Evolutionary conservation across 1,140 invertebrate species (phyloP).

Genomic region (Condylostylus longicornis): DNA sequence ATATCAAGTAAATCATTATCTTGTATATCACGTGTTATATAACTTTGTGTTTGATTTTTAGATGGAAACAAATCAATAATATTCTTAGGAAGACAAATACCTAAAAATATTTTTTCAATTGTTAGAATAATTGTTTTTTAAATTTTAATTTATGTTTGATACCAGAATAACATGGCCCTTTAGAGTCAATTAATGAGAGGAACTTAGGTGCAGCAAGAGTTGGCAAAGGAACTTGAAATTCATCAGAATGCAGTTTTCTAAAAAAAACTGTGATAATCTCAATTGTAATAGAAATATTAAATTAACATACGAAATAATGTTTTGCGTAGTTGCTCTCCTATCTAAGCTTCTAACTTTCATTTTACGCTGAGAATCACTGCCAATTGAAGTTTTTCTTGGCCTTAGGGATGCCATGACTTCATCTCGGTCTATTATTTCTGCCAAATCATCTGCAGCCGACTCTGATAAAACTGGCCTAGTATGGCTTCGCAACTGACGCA

Average conservation of each 20-base stretch:
- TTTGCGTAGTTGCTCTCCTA: constrained; percentile 15
- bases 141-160: not conserved
- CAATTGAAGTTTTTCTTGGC: constrained; percentile 19
- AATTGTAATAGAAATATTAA: not conserved
- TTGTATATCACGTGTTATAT: constrained; percentile 28
- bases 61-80: constrained; percentile 52
- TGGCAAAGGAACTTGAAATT: constrained; percentile 20
- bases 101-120: no score
- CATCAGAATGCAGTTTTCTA: constrained; percentile 18
- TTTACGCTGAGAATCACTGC: constrained; percentile 18
- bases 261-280: not conserved
- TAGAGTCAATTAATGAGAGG: constrained; percentile 18
- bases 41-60: constrained; percentile 23
- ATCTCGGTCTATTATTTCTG: constrained; percentile 17
- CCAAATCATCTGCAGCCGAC: constrained; percentile 22
- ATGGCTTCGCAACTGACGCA: constrained; percentile 54
- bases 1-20: constrained; percentile 23
- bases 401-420: constrained; percentile 10
- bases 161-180: constrained; percentile 27
- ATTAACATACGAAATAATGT: constrained; percentile 18
- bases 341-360: constrained; percentile 24
- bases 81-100: constrained; percentile 59
- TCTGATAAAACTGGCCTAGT: constrained; percentile 36
- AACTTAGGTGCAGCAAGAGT: constrained; percentile 21
- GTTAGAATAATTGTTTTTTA: not conserved